Evolutionary conservation across 2,113 vertebrate genomes (phyloP).

Genomic region (Anser cygnoides): DNA sequence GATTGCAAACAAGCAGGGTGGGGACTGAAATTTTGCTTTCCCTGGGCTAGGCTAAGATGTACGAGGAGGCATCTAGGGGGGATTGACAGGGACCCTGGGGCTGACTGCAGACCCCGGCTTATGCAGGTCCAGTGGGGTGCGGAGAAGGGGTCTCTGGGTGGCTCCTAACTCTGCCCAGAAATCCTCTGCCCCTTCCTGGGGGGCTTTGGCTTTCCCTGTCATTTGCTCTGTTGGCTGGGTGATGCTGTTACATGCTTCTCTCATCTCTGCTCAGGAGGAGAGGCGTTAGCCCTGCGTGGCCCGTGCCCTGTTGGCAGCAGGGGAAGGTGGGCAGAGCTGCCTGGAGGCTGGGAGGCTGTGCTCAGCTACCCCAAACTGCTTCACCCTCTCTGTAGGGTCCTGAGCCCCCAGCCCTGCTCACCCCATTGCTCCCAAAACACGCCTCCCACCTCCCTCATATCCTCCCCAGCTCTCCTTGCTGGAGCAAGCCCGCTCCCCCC

Average conservation of each 20-base stretch:
- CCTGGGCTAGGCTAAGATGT: background rate
- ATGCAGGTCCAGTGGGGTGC: background rate
- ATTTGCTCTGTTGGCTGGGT: background rate
- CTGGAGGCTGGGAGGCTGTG: background rate
- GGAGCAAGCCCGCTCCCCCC: background rate
- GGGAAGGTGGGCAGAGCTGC: background rate
- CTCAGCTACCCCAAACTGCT: background rate
- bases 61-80: background rate
- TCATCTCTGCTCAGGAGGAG: background rate
- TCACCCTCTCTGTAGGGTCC: background rate
- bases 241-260: background rate
- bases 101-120: background rate
- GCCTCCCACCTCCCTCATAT: background rate
- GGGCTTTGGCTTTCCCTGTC: background rate
- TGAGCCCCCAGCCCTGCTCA: background rate
- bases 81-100: background rate
- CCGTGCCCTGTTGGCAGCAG: background rate
- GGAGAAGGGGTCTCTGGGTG: background rate
- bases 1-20: background rate
- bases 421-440: background rate
- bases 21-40: background rate
- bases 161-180: background rate
- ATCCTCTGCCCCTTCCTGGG: background rate
- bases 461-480: background rate
- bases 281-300: background rate